These are phyloP conservation scores for Oeneis ivallda DNA, from an alignment of 2,888 invertebrate genomes.

Conservation along the genomic window DNA sequence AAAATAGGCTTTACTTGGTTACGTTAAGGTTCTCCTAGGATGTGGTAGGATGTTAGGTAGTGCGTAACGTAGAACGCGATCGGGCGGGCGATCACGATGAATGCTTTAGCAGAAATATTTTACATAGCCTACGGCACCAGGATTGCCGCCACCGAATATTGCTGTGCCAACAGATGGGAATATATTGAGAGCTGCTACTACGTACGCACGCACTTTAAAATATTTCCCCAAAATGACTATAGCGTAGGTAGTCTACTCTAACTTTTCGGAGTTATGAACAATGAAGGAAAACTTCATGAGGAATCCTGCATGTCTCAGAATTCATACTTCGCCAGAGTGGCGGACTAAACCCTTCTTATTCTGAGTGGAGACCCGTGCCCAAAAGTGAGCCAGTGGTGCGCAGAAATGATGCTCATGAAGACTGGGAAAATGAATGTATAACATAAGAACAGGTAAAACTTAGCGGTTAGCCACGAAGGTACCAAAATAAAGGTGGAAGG, in stretches of 20 bases:
- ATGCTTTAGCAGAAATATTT: constrained; percentile 82
- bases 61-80: constrained; percentile 69
- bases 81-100: constrained; percentile 78
- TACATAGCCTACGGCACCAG: constrained; percentile 75
- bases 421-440: no score
- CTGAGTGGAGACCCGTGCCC: no score
- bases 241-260: neutral
- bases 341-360: no score
- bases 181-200: constrained; percentile 43
- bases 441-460: no score
- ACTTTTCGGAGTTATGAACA: neutral
- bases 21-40: constrained; percentile 46
- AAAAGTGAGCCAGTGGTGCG: no score
- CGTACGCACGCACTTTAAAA: constrained; percentile 21
- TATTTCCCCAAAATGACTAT: neutral
- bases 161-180: constrained; percentile 74
- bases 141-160: constrained; percentile 71
- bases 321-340: no score
- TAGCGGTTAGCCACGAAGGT: no score
- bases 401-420: no score
- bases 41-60: constrained; percentile 51
- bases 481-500: no score
- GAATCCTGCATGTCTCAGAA: no score
- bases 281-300: no score
- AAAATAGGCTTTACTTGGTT: constrained; percentile 51